Evolutionary conservation across 2,113 vertebrate species (phyloP).

Genomic region (Microcebus griseorufus): DNA sequence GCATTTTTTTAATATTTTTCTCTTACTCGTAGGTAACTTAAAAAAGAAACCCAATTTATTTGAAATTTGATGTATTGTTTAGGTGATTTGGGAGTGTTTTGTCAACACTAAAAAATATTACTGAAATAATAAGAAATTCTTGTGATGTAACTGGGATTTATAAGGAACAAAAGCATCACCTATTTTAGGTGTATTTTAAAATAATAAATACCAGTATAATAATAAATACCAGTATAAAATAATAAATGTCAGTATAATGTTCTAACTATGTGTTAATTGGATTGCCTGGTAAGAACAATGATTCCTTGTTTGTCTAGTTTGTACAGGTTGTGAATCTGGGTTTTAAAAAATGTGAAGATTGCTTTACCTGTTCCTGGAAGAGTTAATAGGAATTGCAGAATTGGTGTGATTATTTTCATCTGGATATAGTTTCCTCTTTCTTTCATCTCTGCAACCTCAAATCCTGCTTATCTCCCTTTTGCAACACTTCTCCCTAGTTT

Average conservation of each 20-base stretch:
- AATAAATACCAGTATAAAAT: background rate
- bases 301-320: slow-evolving; percentile 32
- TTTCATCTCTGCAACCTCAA: slow-evolving; percentile 58
- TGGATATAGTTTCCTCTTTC: slow-evolving; percentile 5
- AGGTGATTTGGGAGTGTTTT: background rate
- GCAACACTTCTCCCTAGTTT: background rate
- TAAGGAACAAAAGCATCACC: background rate
- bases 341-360: slow-evolving; percentile 23
- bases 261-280: slow-evolving; percentile 16
- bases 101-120: background rate
- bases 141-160: slow-evolving; percentile 44
- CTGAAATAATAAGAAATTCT: slow-evolving; percentile 33
- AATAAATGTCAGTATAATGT: background rate
- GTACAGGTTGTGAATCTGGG: background rate
- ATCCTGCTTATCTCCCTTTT: background rate
- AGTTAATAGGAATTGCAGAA: slow-evolving; percentile 62
- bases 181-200: slow-evolving; percentile 18
- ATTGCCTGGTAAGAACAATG: slow-evolving; percentile 38
- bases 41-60: slow-evolving; percentile 10
- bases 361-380: background rate
- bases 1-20: background rate
- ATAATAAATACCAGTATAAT: background rate
- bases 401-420: slow-evolving; percentile 41
- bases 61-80: background rate
- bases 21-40: background rate